A percentile compares a stretch with the other conserved stretches of the same genome.
These are phyloP conservation scores for Odontesthes bonariensis DNA, from an alignment of 2,113 vertebrate genomes.

Conservation along the genomic window DNA sequence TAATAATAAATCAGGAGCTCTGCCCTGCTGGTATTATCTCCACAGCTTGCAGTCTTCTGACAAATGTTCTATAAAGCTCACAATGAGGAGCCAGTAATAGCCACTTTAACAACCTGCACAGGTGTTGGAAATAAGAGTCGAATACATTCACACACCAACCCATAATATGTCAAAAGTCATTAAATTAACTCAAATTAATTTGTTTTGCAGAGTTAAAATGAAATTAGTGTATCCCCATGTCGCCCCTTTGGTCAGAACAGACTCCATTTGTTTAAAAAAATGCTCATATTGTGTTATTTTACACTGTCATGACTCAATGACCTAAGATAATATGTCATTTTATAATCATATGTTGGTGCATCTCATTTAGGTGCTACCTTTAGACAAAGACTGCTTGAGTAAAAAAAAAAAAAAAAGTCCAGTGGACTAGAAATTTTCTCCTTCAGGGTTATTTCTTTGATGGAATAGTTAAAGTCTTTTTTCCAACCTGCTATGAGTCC, in stretches of 20 bases:
- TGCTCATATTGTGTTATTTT: not conserved
- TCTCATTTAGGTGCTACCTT: conserved; percentile 12
- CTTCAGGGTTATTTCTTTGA: conserved; percentile 2
- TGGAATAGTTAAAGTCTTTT: not conserved
- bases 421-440: not conserved
- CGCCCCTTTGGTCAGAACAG: too few relatives aligned
- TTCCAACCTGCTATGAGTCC: conserved; percentile 10
- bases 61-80: conserved; percentile 1
- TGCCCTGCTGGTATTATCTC: conserved; percentile 12
- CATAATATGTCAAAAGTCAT: not conserved
- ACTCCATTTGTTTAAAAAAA: too few relatives aligned
- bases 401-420: too few relatives aligned
- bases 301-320: conserved; percentile 1
- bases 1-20: conserved; percentile 12
- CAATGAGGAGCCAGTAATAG: conserved; percentile 3
- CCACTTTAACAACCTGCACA: conserved; percentile 7
- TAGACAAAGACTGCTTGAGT: not conserved
- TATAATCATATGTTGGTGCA: conserved; percentile 13
- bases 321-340: not conserved
- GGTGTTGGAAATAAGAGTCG: not conserved
- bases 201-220: not conserved
- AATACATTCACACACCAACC: not conserved
- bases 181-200: not conserved
- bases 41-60: conserved; percentile 6
- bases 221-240: too few relatives aligned